Conservation (phyloP, 2,797 vertebrate genomes). For the Florisuga fusca region DNA sequence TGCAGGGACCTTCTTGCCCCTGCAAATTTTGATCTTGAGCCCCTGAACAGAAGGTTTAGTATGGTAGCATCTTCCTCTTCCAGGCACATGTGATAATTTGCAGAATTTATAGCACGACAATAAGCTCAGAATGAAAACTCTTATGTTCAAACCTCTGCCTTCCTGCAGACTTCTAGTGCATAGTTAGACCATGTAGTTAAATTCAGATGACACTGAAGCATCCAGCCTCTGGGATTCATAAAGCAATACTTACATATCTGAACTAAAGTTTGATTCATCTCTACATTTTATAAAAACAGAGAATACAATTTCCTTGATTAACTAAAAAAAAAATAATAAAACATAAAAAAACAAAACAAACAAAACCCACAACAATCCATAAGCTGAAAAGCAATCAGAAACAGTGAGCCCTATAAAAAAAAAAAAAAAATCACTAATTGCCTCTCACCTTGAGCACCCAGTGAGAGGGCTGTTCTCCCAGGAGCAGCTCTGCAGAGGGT, state of each 20-base stretch:
- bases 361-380: too few species aligned
- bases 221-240: background rate
- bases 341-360: background rate
- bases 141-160: background rate
- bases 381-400: background rate
- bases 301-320: background rate
- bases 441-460: accelerated
- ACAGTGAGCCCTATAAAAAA: background rate
- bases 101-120: background rate
- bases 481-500: background rate
- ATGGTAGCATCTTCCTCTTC: background rate
- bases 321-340: background rate
- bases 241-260: background rate
- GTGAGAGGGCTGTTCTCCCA: background rate
- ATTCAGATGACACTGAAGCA: background rate
- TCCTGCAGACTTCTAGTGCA: background rate
- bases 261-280: background rate
- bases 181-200: background rate
- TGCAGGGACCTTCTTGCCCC: too few species aligned
- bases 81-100: background rate
- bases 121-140: background rate
- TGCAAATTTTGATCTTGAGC: background rate
- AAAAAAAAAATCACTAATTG: background rate
- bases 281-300: background rate
- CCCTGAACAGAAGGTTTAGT: background rate